phyloP scores from a whole-genome alignment of 2,888 invertebrate genomes.

The Limnephilus auricula region DNA sequence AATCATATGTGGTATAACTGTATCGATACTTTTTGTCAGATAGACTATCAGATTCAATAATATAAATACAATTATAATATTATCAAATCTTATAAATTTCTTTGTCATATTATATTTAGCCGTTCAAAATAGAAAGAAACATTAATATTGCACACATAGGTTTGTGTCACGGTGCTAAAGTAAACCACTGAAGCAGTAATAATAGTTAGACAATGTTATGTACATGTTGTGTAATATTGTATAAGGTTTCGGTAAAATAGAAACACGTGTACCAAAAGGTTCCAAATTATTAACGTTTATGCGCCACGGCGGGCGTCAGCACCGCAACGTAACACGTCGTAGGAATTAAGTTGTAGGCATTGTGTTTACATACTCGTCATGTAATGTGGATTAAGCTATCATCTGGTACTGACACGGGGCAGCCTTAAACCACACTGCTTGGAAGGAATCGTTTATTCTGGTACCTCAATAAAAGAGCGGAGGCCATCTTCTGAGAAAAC shows the following conservation, averaged over 20 bases:
- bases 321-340: neutral
- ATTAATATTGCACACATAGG: neutral
- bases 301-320: neutral
- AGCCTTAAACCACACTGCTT: neutral
- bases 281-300: neutral
- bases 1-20: no score
- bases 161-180: neutral
- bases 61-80: no score
- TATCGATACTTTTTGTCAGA: no score
- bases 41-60: no score
- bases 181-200: neutral
- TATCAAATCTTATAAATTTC: no score
- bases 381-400: neutral
- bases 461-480: neutral
- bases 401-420: neutral
- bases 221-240: neutral
- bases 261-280: neutral
- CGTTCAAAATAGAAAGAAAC: no score
- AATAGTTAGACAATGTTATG: neutral
- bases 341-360: neutral
- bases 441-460: neutral
- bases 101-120: no score
- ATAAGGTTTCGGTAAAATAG: neutral
- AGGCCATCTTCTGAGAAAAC: neutral
- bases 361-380: neutral